These are phyloP conservation scores for Aphidius ervi DNA, from an alignment of 1,140 invertebrate species.

Conservation along the genomic window DNA sequence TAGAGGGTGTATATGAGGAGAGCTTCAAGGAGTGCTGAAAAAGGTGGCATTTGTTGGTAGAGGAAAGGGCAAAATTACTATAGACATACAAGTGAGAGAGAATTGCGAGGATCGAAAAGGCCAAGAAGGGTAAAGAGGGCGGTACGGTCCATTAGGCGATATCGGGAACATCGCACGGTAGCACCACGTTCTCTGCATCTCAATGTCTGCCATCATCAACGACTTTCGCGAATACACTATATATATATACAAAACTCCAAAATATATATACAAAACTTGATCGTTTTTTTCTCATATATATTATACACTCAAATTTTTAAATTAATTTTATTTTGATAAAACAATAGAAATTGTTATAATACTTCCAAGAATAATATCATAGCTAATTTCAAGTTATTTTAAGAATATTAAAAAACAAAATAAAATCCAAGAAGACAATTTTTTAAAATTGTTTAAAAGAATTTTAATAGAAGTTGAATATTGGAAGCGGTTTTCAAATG, in stretches of 20 bases:
- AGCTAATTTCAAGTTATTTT: too few relatives aligned
- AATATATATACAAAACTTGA: too few relatives aligned
- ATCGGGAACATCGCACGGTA: constrained; percentile 55
- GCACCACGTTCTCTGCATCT: constrained; percentile 54
- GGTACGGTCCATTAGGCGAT: constrained; percentile 53
- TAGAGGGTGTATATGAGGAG: constrained; percentile 19
- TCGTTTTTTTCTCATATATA: too few relatives aligned
- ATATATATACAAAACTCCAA: background rate
- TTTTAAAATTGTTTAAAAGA: constrained; percentile 1
- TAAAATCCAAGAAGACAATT: background rate
- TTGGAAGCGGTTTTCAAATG: constrained; percentile 34
- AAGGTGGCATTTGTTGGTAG: constrained; percentile 33
- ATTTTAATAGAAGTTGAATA: constrained; percentile 11
- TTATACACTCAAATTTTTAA: too few relatives aligned
- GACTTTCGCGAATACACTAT: constrained; percentile 15
- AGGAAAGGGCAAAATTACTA: too few relatives aligned
- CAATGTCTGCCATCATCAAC: constrained; percentile 41
- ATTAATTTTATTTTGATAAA: too few relatives aligned
- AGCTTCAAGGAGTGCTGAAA: constrained; percentile 26
- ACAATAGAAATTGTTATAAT: too few relatives aligned
- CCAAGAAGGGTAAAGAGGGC: constrained; percentile 32
- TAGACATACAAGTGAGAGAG: constrained; percentile 24
- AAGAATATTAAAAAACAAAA: constrained; percentile 1
- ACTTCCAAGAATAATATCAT: too few relatives aligned
- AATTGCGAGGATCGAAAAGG: constrained; percentile 29